Conservation (phyloP, 2,113 vertebrate genomes). For the Mastomys natalensis region DNA sequence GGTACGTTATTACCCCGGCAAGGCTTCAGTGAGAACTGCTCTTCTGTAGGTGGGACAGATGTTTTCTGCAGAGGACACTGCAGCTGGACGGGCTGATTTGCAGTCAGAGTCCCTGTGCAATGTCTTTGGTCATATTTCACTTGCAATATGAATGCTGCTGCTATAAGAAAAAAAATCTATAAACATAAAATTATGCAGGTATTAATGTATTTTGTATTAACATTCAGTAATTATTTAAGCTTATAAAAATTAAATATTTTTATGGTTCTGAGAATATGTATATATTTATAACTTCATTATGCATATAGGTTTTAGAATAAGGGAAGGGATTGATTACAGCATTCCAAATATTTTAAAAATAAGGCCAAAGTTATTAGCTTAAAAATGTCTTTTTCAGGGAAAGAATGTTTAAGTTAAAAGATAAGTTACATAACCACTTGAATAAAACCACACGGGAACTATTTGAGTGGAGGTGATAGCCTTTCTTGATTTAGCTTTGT, state of each 20-base stretch:
- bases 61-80: constrained; percentile 72
- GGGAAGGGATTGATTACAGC: constrained; percentile 32
- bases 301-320: constrained; percentile 74
- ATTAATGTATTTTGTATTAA: constrained; percentile 89
- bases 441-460: constrained; percentile 51
- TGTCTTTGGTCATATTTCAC: constrained; percentile 78
- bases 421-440: constrained; percentile 50
- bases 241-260: constrained; percentile 90
- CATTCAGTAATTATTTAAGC: constrained; percentile 89
- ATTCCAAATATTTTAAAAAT: constrained; percentile 64
- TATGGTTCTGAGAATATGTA: constrained; percentile 87
- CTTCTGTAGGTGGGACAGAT: constrained; percentile 63
- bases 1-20: constrained; percentile 68
- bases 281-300: constrained; percentile 82
- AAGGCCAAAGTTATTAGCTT: constrained; percentile 69
- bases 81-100: constrained; percentile 76
- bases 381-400: constrained; percentile 64
- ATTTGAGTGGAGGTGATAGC: constrained; percentile 71
- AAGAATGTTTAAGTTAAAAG: constrained; percentile 64
- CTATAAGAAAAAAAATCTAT: constrained; percentile 86
- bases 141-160: constrained; percentile 89
- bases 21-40: constrained; percentile 68
- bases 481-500: not conserved
- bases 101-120: constrained; percentile 71
- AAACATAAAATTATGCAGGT: constrained; percentile 87